Evolutionary conservation across 2,888 invertebrate genomes (phyloP).

Genomic region (Aricia artaxerxes): DNA sequence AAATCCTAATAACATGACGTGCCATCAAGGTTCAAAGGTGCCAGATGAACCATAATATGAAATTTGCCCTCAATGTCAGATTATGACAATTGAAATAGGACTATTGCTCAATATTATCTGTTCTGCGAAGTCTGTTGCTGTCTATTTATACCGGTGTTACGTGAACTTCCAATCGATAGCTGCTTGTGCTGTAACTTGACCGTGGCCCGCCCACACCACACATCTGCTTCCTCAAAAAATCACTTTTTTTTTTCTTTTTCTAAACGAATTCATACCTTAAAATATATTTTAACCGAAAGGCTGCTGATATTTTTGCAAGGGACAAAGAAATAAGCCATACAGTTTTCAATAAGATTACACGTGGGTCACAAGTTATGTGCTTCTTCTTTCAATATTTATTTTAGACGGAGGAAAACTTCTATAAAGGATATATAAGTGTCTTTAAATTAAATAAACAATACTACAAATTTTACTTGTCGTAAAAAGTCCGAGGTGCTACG

Average conservation of each 20-base stretch:
- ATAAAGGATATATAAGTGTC: not conserved
- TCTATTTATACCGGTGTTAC: conserved; percentile 52
- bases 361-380: no score
- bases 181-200: conserved; percentile 17
- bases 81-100: not conserved
- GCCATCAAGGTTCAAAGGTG: not conserved
- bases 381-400: not conserved
- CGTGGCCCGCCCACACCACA: conserved; percentile 34
- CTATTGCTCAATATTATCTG: not conserved
- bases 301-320: no score
- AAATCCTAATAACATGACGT: not conserved
- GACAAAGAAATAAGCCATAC: no score
- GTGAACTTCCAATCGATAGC: conserved; percentile 49
- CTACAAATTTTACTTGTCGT: not conserved
- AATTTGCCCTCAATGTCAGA: not conserved
- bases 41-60: not conserved
- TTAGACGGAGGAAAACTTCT: not conserved
- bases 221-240: not conserved
- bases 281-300: no score
- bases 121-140: conserved; percentile 42
- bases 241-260: not conserved
- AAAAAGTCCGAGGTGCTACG: not conserved
- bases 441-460: conserved; percentile 3
- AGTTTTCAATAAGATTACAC: no score
- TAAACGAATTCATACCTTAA: not conserved